Conservation (phyloP, 2,888 invertebrate species). For the Cerceris ruficornis region DNA sequence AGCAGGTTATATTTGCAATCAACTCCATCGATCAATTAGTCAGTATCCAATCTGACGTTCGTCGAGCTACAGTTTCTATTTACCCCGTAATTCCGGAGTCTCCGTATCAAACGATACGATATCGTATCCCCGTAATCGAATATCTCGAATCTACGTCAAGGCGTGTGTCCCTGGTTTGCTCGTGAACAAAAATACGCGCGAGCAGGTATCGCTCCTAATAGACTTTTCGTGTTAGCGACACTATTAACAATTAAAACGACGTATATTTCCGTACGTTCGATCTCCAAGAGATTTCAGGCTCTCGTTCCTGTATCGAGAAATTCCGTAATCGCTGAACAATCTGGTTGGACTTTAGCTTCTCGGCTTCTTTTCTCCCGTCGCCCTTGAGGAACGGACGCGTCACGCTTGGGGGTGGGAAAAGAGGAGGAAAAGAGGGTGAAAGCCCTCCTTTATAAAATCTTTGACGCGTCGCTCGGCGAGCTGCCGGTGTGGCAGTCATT, state of each 20-base stretch:
- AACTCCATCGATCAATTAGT: not conserved
- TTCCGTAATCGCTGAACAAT: slow-evolving; percentile 20
- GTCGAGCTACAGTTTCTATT: not conserved
- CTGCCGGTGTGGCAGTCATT: slow-evolving; percentile 76
- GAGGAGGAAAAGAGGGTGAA: slow-evolving; percentile 50
- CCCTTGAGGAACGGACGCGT: slow-evolving; percentile 55
- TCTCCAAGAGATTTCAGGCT: not conserved
- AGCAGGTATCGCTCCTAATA: slow-evolving; percentile 40
- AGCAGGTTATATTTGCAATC: not conserved
- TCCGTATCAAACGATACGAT: not conserved
- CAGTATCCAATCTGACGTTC: not conserved
- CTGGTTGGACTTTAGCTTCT: slow-evolving; percentile 57
- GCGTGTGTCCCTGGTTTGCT: not conserved
- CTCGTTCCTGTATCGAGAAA: not conserved
- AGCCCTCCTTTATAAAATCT: slow-evolving; percentile 79
- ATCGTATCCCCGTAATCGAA: not conserved
- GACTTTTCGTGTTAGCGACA: slow-evolving; percentile 54
- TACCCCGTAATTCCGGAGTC: not conserved
- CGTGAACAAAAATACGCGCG: slow-evolving; percentile 25
- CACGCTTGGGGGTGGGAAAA: slow-evolving; percentile 50
- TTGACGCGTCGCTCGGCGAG: slow-evolving; percentile 76
- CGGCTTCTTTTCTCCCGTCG: slow-evolving; percentile 61
- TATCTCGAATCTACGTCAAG: not conserved
- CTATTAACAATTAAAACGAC: slow-evolving; percentile 50
- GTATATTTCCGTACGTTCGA: slow-evolving; percentile 40